Evolutionary conservation across 2,113 vertebrate genomes (phyloP).

Genomic region (Irena cyanogastra): DNA sequence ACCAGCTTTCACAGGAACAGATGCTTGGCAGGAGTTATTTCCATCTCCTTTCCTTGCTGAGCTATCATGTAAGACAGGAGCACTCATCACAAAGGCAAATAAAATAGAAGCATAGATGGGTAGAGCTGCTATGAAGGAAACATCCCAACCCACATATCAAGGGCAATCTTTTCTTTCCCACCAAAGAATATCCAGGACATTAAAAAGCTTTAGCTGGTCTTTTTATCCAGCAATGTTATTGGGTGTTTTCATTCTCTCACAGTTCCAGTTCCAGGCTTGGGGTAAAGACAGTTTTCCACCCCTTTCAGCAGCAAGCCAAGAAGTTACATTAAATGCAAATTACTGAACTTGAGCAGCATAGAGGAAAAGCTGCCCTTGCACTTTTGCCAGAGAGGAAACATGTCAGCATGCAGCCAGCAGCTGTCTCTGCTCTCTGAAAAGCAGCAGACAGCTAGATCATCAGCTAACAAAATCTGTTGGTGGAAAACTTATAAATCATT

Average conservation of each 20-base stretch:
- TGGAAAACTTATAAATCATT: not conserved
- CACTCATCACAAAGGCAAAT: not conserved
- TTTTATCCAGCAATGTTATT: not conserved
- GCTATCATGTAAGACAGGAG: not conserved
- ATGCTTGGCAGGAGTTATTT: conserved; percentile 4
- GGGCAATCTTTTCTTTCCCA: not conserved
- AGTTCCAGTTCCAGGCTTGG: not conserved
- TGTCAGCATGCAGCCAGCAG: not conserved
- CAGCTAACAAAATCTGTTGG: conserved; percentile 1
- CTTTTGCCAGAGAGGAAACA: not conserved
- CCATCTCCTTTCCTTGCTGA: not conserved
- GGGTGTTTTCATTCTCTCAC: not conserved
- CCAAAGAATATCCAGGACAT: not conserved
- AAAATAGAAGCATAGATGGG: not conserved
- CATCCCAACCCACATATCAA: not conserved
- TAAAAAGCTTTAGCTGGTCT: not conserved
- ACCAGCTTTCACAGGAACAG: conserved; percentile 6
- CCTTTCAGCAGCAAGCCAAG: not conserved
- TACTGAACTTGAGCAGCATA: not conserved
- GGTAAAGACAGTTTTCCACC: not conserved
- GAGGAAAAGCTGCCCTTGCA: not conserved
- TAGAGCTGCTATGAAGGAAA: not conserved
- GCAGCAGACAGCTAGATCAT: not conserved
- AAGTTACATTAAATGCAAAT: not conserved
- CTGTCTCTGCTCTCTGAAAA: not conserved